phyloP scores from a whole-genome alignment of 2,113 vertebrate species.

The Capreolus pygargus region DNA sequence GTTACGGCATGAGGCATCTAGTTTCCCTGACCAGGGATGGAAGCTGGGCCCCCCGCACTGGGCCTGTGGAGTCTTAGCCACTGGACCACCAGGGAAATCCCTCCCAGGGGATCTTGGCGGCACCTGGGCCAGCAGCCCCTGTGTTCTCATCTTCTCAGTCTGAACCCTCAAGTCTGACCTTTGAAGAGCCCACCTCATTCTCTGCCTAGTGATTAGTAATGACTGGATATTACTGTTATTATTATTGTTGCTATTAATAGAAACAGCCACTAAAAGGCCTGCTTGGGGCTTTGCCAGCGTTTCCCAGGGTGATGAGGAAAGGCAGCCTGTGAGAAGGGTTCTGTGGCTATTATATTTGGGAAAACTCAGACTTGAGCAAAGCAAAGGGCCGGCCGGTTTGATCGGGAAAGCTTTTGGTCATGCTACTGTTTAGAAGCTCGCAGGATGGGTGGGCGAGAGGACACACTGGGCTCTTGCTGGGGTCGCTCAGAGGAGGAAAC shows the following conservation, averaged over 20 bases:
- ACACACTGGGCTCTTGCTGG: not conserved
- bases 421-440: not conserved
- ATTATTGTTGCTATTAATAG: not conserved
- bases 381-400: not conserved
- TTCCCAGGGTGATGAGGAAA: not conserved
- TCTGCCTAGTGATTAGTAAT: not conserved
- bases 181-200: not conserved
- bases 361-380: not conserved
- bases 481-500: not conserved
- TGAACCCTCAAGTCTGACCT: not conserved
- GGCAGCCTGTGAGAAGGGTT: not conserved
- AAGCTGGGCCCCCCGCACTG: not conserved
- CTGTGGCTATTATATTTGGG: not conserved
- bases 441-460: accelerated
- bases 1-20: not conserved
- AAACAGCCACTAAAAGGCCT: not conserved
- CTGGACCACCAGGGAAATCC: not conserved
- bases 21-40: not conserved
- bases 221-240: not conserved
- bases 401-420: not conserved
- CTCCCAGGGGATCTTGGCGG: not conserved
- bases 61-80: not conserved
- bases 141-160: not conserved
- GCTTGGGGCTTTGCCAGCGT: not conserved
- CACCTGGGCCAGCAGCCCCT: not conserved